Base-by-base conservation (phyloP, 2,797 vertebrate species). In the Lycodopsis pacificus region DNA sequence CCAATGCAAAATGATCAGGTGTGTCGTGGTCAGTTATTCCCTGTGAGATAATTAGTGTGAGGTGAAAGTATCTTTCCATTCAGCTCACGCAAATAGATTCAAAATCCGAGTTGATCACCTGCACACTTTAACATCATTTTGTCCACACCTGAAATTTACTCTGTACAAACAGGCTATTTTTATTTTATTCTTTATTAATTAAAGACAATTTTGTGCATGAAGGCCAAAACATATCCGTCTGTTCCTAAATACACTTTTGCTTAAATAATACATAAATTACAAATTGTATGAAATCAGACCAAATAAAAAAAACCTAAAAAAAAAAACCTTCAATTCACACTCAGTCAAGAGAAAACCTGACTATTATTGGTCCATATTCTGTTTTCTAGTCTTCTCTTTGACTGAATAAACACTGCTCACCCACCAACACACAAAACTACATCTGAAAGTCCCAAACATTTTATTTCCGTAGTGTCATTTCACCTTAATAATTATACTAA, bases 381-480 rank as follows among this genome's bases (percentile, higher is more conserved):
- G 54, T 70, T 61, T 59, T 36, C n/a, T 32, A 27, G 49, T 71
- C 25, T 11, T 30, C 63, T n/a, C n/a, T 74, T 78, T 57, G 53
- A 78, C 64, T 56, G 20, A 73, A 80, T 56, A 70, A 74, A 79
- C 71, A 77, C 42, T 57, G 56, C 54, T 85, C 38, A 86, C 53
- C 65, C 66, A 90, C 81, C 72, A 80, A 84, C 70, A 90, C 81
- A 93, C 79, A 90, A 77, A 79, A 91, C 84, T 84, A 89, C 84
- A 69, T 89, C 89, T 90, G 92, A 93, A 94, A 95, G 85, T 91
- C 89, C 90, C 91, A 93, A 92, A 91, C 89, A 90, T 84, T 94
- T 94, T 93, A 92, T 94, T 95, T 91, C 88, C 79, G 87, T 90
- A 88, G 86, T 70, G 7, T 92, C 76, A 92, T 84, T 90, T 94